These are phyloP conservation scores for Myotis planiceps DNA, from an alignment of 2,797 vertebrate genomes.

Conservation along the genomic window DNA sequence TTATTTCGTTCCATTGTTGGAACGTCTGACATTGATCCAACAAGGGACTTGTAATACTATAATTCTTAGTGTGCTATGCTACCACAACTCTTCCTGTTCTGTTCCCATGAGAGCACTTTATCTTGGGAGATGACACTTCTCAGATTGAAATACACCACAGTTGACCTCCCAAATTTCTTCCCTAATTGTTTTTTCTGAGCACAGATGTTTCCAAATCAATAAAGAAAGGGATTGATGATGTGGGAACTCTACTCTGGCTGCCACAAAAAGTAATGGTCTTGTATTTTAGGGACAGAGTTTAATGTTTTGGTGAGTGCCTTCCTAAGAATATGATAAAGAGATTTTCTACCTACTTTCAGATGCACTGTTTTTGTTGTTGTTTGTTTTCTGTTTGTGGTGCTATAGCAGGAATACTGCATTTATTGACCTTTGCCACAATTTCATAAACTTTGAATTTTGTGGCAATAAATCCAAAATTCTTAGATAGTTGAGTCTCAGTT, in stretches of 20 bases:
- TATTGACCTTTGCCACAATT: neutral
- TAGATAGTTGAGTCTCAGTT: neutral
- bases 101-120: neutral
- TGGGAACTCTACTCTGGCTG: neutral
- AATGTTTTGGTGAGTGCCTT: neutral
- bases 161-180: neutral
- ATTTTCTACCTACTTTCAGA: neutral
- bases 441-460: neutral
- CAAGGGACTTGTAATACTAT: neutral
- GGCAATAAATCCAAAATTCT: neutral
- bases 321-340: neutral
- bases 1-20: neutral
- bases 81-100: neutral
- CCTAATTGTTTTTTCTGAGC: constrained; percentile 36
- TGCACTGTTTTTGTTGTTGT: neutral
- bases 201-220: neutral
- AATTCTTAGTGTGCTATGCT: neutral
- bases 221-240: neutral
- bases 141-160: neutral
- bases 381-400: neutral
- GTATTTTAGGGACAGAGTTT: neutral
- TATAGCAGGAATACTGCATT: neutral
- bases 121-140: neutral
- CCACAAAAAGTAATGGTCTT: neutral
- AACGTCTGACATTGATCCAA: neutral